Evolutionary conservation across 2,797 vertebrate genomes (phyloP).

Genomic region (Phyllotis vaccarum): DNA sequence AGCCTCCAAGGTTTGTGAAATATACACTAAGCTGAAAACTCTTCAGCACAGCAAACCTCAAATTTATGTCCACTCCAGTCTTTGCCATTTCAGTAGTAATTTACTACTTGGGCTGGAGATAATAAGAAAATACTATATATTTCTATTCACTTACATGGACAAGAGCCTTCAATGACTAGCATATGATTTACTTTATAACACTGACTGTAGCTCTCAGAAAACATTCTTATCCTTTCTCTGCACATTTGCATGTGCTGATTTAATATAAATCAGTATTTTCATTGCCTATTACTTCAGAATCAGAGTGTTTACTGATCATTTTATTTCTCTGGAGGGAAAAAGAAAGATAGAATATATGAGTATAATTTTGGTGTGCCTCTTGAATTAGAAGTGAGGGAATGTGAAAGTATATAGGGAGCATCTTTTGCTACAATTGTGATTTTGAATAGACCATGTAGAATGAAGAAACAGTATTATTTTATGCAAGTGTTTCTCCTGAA

Average conservation of each 20-base stretch:
- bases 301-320: conserved; percentile 8
- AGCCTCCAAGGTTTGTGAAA: conserved; percentile 76
- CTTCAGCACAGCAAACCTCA: conserved; percentile 67
- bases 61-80: conserved; percentile 81
- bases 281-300: conserved; percentile 56
- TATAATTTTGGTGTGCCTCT: rapidly evolving
- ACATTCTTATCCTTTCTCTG: conserved; percentile 30
- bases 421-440: background rate
- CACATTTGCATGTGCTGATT: conserved; percentile 66
- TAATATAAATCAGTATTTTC: conserved; percentile 50
- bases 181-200: conserved; percentile 72
- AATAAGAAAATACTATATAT: conserved; percentile 77
- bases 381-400: background rate
- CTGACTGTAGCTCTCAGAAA: background rate
- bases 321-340: background rate
- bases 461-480: background rate
- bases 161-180: conserved; percentile 56
- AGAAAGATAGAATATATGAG: background rate
- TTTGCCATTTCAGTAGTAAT: conserved; percentile 73
- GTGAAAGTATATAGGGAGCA: background rate
- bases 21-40: conserved; percentile 66
- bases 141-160: conserved; percentile 67
- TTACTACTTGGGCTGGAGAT: conserved; percentile 72
- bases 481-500: background rate
- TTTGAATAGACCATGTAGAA: background rate